phyloP scores from a whole-genome alignment of 2,113 vertebrate genomes.

The Narcine bancroftii region DNA sequence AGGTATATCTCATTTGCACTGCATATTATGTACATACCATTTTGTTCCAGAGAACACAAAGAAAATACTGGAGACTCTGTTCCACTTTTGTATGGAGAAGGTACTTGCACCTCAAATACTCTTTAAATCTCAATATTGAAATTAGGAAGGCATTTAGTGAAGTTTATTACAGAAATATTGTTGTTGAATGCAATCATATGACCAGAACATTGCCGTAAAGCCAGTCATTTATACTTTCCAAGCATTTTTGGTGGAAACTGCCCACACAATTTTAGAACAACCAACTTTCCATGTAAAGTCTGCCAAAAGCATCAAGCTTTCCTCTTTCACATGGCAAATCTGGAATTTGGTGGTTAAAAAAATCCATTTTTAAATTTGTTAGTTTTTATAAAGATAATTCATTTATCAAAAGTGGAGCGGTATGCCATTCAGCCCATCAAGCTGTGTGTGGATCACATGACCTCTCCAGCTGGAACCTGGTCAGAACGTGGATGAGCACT shows the following conservation, averaged over 20 bases:
- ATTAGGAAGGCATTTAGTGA: not conserved
- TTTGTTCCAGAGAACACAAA: not conserved
- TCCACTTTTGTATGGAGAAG: not conserved
- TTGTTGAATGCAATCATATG: not conserved
- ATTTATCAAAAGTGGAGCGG: not conserved
- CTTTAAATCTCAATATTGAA: not conserved
- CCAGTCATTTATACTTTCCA: not conserved
- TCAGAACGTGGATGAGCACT: no score
- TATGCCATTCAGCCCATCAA: no score
- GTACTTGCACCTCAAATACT: not conserved
- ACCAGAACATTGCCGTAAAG: not conserved
- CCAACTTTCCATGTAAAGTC: not conserved
- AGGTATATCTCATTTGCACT: not conserved
- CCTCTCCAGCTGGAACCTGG: no score
- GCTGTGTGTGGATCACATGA: not conserved
- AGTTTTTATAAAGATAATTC: not conserved
- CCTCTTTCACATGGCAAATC: not conserved
- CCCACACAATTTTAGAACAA: not conserved
- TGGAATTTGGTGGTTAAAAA: not conserved
- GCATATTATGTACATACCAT: not conserved
- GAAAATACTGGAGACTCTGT: not conserved
- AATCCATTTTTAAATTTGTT: not conserved
- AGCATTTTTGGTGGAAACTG: not conserved
- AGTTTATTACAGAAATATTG: not conserved
- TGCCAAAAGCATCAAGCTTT: not conserved